Evolutionary conservation across 2,888 invertebrate genomes (phyloP).

Genomic region (Ganaspis brasiliensis): DNA sequence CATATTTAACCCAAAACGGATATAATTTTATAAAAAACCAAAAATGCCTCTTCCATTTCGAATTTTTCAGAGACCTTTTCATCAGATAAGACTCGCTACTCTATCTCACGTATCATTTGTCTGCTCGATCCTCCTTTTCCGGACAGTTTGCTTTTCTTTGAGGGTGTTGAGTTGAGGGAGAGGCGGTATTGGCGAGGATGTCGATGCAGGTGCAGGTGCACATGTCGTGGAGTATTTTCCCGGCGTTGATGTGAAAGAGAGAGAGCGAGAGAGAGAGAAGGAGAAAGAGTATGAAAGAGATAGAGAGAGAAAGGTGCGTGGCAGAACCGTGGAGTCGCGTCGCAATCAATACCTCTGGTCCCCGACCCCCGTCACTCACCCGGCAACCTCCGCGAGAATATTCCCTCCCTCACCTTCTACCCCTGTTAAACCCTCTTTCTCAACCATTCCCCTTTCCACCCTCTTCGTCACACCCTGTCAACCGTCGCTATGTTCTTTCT

Average conservation of each 20-base stretch:
- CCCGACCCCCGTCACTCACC: constrained; percentile 77
- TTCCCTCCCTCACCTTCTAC: constrained; percentile 60
- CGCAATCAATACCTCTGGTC: constrained; percentile 77
- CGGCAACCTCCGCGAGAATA: constrained; percentile 72
- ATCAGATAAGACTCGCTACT: constrained; percentile 13
- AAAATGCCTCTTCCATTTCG: neutral
- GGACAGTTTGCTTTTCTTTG: constrained; percentile 34
- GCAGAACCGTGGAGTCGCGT: constrained; percentile 68
- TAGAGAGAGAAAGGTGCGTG: constrained; percentile 58
- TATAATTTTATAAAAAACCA: no score
- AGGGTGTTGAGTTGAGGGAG: constrained; percentile 36
- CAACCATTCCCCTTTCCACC: constrained; percentile 53
- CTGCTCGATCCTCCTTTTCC: constrained; percentile 23
- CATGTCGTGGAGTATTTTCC: constrained; percentile 51
- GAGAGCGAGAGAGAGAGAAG: constrained; percentile 35
- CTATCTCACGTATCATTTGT: constrained; percentile 26
- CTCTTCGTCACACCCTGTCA: constrained; percentile 54
- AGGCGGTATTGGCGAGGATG: constrained; percentile 41
- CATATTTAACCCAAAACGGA: no score
- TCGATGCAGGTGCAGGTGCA: constrained; percentile 50
- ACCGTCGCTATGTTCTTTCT: constrained; percentile 38
- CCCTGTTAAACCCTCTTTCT: constrained; percentile 58
- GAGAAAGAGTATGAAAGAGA: constrained; percentile 32
- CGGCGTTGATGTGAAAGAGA: constrained; percentile 56
- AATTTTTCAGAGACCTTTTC: neutral